These are phyloP conservation scores for Lepetodrilus schrolli DNA, from an alignment of 2,888 invertebrate species.

Conservation along the genomic window DNA sequence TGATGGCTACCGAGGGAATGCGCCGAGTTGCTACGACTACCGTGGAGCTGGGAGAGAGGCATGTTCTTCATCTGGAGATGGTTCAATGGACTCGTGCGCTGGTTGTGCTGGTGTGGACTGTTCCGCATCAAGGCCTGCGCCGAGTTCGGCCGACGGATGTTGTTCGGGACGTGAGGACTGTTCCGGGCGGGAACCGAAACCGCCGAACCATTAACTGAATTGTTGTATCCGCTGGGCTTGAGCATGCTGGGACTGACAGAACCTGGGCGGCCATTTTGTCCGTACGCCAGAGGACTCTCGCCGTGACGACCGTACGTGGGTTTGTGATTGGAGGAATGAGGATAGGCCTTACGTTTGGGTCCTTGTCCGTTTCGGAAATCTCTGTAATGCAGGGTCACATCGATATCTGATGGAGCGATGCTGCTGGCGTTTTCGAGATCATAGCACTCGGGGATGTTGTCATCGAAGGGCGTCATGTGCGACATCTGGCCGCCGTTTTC, in stretches of 20 bases:
- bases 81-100: constrained; percentile 58
- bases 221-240: constrained; percentile 15
- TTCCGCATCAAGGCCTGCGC: constrained; percentile 44
- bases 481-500: constrained; percentile 66
- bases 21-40: constrained; percentile 60
- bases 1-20: constrained; percentile 66
- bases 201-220: constrained; percentile 44
- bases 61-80: constrained; percentile 57
- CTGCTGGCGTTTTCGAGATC: constrained; percentile 97
- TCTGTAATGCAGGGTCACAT: constrained; percentile 96
- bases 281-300: constrained; percentile 44
- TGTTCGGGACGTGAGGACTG: constrained; percentile 50
- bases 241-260: constrained; percentile 38
- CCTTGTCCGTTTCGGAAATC: constrained; percentile 87
- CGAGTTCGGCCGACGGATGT: constrained; percentile 59
- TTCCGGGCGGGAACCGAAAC: constrained; percentile 47
- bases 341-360: constrained; percentile 80
- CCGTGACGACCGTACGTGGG: constrained; percentile 41
- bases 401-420: constrained; percentile 97
- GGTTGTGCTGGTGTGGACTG: constrained; percentile 35
- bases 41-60: constrained; percentile 44
- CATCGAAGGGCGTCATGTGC: constrained; percentile 55
- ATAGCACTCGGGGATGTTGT: constrained; percentile 78
- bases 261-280: constrained; percentile 44
- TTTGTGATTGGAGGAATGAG: constrained; percentile 68